Base-by-base conservation (phyloP, 2,888 invertebrate species). In the Spicauda simplicius region DNA sequence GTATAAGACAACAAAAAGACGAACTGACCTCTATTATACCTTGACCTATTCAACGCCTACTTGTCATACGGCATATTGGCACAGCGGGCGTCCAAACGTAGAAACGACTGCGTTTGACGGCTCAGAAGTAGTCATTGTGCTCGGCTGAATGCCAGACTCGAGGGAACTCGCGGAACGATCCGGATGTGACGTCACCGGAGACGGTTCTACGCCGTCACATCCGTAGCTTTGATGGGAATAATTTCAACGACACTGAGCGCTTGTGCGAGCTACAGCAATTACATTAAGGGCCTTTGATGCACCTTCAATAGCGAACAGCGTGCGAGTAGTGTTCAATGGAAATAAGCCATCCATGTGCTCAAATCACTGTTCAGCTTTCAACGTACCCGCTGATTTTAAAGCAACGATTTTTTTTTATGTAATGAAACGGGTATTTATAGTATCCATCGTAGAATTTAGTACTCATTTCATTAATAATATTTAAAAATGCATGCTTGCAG, bases 181-280 rank as follows among this genome's bases (percentile, higher is more conserved):
- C 60, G 64, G 69, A 61, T 30, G 57, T 64, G 64, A 64, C 60
- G 61, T 61, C 69, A 64, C 50, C 50, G 60, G 50, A 41, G 50
- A 33, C 37, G 18, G 56, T 64, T 62, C 52, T 57, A 41, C 20
- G 53, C 57, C 60, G 30, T 64, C 64, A 56, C 52, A 30, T 60
- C 64, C 60, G 56, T 8, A 18, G 25, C 58, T 25, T 41, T 37
- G 45, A 65, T 30, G 56, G 41, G 53, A 69, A 65, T 61, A 45
- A 69, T 62, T 69, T 65, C 57, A 53, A 64, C 54, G 59, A 65
- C 53, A 65, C 54, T 50, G 25, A 54, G 61, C 14, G 18, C 33
- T 41, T 64, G 33, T 45, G 19, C 20, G 56, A 67, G 20, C 53
- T 62, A 37, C 41, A n/a, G 33, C 66, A 61, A 60, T 60, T 66